phyloP scores from a whole-genome alignment of 2,888 invertebrate species.

The Pachliopta kotzebuea region DNA sequence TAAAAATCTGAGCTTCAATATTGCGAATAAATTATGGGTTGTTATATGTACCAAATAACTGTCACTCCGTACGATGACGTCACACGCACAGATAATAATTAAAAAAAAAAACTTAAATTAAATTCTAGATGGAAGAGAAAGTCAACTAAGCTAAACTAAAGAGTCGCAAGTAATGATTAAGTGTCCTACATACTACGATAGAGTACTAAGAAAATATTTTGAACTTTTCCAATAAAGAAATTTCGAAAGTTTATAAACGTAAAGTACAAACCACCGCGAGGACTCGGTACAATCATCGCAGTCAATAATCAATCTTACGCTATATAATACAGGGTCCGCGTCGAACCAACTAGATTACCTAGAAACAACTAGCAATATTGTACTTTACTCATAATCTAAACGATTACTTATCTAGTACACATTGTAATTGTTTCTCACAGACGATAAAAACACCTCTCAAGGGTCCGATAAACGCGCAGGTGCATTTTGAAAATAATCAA shows the following conservation, averaged over 20 bases:
- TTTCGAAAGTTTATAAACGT: constrained; percentile 17
- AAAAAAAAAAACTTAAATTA: constrained; percentile 67
- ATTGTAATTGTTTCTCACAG: constrained; percentile 47
- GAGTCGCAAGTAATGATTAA: constrained; percentile 41
- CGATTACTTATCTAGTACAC: constrained; percentile 62
- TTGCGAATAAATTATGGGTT: constrained; percentile 55
- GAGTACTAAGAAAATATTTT: constrained; percentile 58
- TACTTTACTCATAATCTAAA: constrained; percentile 58
- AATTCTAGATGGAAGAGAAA: constrained; percentile 73
- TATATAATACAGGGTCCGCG: constrained; percentile 60
- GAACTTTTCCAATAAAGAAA: constrained; percentile 38
- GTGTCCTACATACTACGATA: constrained; percentile 50
- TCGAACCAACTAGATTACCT: constrained; percentile 36
- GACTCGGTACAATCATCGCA: constrained; percentile 34
- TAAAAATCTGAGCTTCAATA: constrained; percentile 49
- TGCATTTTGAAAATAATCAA: constrained; percentile 10
- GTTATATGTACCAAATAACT: constrained; percentile 25
- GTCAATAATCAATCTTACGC: constrained; percentile 52
- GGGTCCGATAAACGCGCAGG: constrained; percentile 7
- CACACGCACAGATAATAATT: constrained; percentile 61
- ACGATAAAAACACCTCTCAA: constrained; percentile 15
- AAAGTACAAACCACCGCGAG: constrained; percentile 9
- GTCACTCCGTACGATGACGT: constrained; percentile 24
- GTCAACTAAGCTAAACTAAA: constrained; percentile 71
- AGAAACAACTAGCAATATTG: constrained; percentile 53